Evolutionary conservation across 2,888 invertebrate species (phyloP).

Genomic region (Xestia sexstrigata): DNA sequence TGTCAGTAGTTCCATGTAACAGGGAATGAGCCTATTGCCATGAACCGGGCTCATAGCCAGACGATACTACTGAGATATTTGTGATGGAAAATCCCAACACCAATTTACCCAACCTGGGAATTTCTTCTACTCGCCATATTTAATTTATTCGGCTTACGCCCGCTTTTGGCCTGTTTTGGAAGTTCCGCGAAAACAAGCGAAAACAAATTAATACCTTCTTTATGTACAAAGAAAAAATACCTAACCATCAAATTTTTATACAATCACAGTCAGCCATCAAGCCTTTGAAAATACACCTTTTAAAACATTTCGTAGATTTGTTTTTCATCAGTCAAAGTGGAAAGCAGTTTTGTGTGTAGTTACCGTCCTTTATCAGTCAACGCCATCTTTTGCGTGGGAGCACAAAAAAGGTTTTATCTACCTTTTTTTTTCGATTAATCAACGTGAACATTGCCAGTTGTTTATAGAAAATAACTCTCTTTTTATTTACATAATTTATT

Average conservation of each 20-base stretch:
- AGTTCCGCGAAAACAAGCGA: neutral
- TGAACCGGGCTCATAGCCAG: neutral
- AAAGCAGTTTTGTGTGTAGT: slow-evolving; percentile 31
- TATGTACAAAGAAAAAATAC: neutral
- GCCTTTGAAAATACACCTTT: slow-evolving; percentile 8
- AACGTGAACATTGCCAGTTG: slow-evolving; percentile 35
- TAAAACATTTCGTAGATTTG: slow-evolving; percentile 24
- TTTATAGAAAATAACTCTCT: slow-evolving; percentile 32
- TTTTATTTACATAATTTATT: slow-evolving; percentile 33
- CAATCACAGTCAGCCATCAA: slow-evolving; percentile 14
- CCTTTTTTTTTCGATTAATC: slow-evolving; percentile 41
- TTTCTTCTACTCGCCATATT: neutral
- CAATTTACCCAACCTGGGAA: neutral
- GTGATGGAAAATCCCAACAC: neutral
- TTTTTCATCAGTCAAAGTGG: slow-evolving; percentile 44
- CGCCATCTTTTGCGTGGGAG: slow-evolving; percentile 43
- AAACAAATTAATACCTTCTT: neutral
- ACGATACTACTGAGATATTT: neutral
- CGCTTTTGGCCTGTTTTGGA: neutral
- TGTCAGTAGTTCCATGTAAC: neutral
- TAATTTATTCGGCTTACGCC: neutral
- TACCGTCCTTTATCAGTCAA: slow-evolving; percentile 38
- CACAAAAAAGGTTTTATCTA: slow-evolving; percentile 32
- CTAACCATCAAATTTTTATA: neutral
- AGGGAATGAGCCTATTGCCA: neutral